Conservation (phyloP, 2,113 vertebrate species). For the Pterocles gutturalis region DNA sequence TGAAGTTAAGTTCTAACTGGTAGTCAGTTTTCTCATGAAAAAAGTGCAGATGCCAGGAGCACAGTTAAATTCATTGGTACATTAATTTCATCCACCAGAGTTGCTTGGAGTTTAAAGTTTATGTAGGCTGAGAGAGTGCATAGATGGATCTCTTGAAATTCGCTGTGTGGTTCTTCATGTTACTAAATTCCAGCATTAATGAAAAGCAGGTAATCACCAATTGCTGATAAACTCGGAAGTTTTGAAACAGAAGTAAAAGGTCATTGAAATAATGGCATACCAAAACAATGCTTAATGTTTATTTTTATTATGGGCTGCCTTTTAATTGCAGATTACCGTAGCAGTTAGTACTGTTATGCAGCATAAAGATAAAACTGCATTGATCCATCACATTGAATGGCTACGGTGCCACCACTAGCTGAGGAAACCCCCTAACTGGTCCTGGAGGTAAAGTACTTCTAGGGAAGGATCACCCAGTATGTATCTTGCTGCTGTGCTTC, state of each 20-base stretch:
- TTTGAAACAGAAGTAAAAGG: conserved; percentile 38
- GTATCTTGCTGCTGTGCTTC: background rate
- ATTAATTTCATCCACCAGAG: background rate
- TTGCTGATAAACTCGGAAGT: conserved; percentile 28
- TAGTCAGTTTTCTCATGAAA: background rate
- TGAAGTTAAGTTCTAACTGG: background rate
- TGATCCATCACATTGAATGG: background rate
- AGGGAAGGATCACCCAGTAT: background rate
- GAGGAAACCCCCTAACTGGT: background rate
- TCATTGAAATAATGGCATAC: conserved; percentile 34
- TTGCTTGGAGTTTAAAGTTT: background rate
- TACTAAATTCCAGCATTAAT: conserved; percentile 3
- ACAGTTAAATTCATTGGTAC: background rate
- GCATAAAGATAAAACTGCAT: background rate
- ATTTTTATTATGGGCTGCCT: conserved; percentile 42
- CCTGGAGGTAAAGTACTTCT: background rate
- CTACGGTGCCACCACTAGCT: background rate
- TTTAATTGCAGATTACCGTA: background rate
- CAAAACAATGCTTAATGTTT: conserved; percentile 33
- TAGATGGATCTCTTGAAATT: background rate
- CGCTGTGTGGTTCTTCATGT: background rate
- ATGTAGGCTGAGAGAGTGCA: background rate
- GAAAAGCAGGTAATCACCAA: background rate
- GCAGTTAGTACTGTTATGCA: background rate
- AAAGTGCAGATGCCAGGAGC: background rate